Base-by-base conservation (phyloP, 2,888 invertebrate genomes). In the Nemapogon koenigi region DNA sequence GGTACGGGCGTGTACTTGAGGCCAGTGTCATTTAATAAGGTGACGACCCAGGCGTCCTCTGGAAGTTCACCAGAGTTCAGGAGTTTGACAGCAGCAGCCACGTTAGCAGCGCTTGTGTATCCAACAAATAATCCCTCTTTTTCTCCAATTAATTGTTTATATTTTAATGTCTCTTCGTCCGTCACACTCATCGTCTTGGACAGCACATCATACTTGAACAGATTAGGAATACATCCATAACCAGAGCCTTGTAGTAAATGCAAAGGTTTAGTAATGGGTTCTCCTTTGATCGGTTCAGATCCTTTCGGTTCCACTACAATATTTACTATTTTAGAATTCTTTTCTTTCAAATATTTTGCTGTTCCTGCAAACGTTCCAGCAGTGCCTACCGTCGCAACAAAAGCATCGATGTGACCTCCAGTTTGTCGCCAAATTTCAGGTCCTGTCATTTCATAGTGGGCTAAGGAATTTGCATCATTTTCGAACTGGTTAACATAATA, bases 351-450 rank as follows among this genome's bases (percentile, higher is more conserved):
- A 47, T 63, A 78, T 43, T 45, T 70, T 2, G 75, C 43, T 0
- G 68, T 67, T 1, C 76, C 76, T 3, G 58, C 55, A 38, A 76
- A 76, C 0, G 75, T 73, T 0, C 76, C 76, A 0, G 68, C 68
- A 0, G 76, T 78, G 2, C 76, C 76, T 1, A 76, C 68, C 2
- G 72, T 61, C 0, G 70, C 70, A 7, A 76, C 54, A 38, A 75
- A 76, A 1, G 60, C 76, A 35, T 78, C 73, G 2, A 78, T 61
- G 2, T 48, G 69, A 14, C 71, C 63, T 7, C 76, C 76, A 3
- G 75, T 71, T 42, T 78, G 76, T 35, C 50, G 59, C 76, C 76
- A 78, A 43, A 78, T 76, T 47, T 78, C 76, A 2, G 76, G 78
- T 0, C 78, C 76, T 1, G 78, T 78, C 2, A 62, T 59, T n/a